Conservation (phyloP, 2,113 vertebrate genomes). For the Chionis minor region DNA sequence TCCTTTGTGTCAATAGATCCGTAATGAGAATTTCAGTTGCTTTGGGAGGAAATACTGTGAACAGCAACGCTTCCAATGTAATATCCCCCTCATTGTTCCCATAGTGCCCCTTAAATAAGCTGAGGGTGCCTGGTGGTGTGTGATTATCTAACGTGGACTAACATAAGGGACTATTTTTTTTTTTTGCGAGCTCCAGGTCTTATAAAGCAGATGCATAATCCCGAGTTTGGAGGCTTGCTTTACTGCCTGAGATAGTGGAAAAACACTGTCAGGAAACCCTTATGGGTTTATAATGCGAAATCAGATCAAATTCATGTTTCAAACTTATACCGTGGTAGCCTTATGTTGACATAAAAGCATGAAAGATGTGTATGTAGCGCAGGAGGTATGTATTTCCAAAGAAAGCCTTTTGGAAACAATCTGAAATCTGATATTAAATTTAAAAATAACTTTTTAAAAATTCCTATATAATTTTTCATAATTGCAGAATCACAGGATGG, state of each 20-base stretch:
- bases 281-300: neutral
- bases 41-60: neutral
- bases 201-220: neutral
- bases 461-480: neutral
- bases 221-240: accelerated
- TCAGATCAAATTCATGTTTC: neutral
- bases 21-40: neutral
- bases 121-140: neutral
- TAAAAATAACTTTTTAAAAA: neutral
- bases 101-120: neutral
- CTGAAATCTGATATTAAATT: neutral
- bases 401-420: neutral
- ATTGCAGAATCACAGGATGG: too few relatives aligned
- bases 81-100: neutral
- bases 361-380: neutral
- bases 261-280: neutral
- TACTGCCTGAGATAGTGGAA: neutral
- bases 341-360: neutral
- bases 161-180: neutral
- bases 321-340: neutral
- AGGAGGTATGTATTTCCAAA: neutral
- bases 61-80: neutral
- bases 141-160: neutral
- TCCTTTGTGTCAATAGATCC: neutral
- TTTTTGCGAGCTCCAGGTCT: neutral